phyloP scores from a whole-genome alignment of 2,797 vertebrate species.

The Nyctalus aviator region DNA sequence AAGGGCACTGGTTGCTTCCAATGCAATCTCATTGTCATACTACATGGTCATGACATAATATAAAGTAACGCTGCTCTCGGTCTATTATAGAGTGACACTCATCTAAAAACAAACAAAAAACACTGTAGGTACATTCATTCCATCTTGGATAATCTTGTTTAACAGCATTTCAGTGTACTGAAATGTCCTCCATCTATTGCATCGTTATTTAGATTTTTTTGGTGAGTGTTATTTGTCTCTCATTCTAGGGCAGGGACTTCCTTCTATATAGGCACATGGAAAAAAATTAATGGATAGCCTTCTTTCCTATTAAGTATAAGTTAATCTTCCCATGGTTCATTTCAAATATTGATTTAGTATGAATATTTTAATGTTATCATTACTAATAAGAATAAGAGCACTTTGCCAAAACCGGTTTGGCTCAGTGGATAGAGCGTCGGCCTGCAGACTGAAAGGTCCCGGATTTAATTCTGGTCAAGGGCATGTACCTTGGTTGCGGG shows the following conservation, averaged over 20 bases:
- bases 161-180: neutral
- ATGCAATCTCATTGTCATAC: neutral
- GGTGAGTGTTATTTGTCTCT: neutral
- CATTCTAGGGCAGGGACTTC: neutral
- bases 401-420: neutral
- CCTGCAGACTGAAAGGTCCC: no score
- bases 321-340: conserved; percentile 57
- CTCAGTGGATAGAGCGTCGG: no score
- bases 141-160: neutral
- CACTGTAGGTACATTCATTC: neutral
- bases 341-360: conserved; percentile 57
- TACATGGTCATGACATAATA: neutral
- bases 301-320: conserved; percentile 57
- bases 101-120: neutral
- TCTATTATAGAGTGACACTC: neutral
- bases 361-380: conserved; percentile 29
- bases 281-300: neutral
- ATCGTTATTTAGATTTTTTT: neutral
- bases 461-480: no score
- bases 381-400: conserved; percentile 5
- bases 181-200: neutral
- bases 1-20: neutral
- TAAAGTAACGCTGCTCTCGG: neutral
- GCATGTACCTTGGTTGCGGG: no score
- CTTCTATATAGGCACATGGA: neutral